phyloP scores from a whole-genome alignment of 2,113 vertebrate species.

The Ceyx cyanopectus region DNA sequence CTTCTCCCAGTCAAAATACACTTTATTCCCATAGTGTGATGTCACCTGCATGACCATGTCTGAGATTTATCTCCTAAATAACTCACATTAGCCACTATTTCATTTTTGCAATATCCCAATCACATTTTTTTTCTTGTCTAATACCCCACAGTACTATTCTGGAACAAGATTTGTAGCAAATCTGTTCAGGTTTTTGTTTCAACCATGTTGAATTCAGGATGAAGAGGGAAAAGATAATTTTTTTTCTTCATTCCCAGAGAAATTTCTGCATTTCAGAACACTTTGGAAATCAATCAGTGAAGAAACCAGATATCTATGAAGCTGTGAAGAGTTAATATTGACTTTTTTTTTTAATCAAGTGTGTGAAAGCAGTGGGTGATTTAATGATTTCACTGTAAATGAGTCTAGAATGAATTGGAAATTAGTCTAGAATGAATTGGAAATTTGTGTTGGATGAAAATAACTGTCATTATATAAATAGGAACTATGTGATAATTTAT shows the following conservation, averaged over 20 bases:
- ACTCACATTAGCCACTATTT: background rate
- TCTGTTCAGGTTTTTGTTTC: background rate
- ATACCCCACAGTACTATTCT: background rate
- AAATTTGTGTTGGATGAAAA: background rate
- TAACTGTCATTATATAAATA: background rate
- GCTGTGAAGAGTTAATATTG: background rate
- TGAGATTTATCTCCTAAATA: background rate
- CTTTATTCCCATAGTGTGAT: background rate
- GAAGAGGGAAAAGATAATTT: background rate
- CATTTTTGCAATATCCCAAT: background rate
- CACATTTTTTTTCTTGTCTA: background rate
- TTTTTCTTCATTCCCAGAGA: background rate
- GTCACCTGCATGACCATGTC: background rate
- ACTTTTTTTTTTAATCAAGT: background rate
- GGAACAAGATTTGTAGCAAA: background rate
- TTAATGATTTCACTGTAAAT: background rate
- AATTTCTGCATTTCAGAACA: background rate
- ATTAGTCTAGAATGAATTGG: background rate
- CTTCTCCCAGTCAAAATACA: background rate
- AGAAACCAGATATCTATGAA: background rate
- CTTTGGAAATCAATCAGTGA: background rate
- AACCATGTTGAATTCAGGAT: background rate
- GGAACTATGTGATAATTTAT: background rate
- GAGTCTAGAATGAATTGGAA: background rate
- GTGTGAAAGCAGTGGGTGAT: background rate